Conservation (phyloP, 2,888 invertebrate species). For the Bombyx huttoni region DNA sequence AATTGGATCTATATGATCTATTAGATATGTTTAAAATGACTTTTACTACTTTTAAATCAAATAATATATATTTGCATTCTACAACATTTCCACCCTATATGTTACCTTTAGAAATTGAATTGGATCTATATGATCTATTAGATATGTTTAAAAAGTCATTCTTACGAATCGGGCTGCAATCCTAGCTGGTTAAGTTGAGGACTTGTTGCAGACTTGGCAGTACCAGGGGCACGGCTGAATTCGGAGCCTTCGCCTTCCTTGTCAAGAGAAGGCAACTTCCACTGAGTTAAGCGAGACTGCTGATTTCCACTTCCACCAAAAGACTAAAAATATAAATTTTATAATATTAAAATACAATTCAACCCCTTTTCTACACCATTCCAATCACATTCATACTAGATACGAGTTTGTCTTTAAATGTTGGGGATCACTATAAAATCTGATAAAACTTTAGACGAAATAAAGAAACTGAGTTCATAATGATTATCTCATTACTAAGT, state of each 20-base stretch:
- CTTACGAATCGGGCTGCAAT: slow-evolving; percentile 62
- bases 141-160: slow-evolving; percentile 5
- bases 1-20: no score
- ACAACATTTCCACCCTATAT: no score
- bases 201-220: slow-evolving; percentile 79
- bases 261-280: slow-evolving; percentile 91
- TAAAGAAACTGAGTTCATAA: no score
- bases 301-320: slow-evolving; percentile 74
- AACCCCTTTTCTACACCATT: background rate
- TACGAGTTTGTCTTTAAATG: no score
- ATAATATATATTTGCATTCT: no score
- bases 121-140: no score
- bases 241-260: slow-evolving; percentile 83
- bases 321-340: slow-evolving; percentile 21
- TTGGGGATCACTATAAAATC: no score
- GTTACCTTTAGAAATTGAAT: background rate
- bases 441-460: no score
- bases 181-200: slow-evolving; percentile 62
- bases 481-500: no score
- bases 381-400: background rate
- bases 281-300: slow-evolving; percentile 90
- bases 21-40: no score
- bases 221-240: slow-evolving; percentile 92
- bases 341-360: background rate
- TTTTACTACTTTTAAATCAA: no score